phyloP scores from a whole-genome alignment of 1,140 invertebrate species.

The Rhagoletis pomonella region DNA sequence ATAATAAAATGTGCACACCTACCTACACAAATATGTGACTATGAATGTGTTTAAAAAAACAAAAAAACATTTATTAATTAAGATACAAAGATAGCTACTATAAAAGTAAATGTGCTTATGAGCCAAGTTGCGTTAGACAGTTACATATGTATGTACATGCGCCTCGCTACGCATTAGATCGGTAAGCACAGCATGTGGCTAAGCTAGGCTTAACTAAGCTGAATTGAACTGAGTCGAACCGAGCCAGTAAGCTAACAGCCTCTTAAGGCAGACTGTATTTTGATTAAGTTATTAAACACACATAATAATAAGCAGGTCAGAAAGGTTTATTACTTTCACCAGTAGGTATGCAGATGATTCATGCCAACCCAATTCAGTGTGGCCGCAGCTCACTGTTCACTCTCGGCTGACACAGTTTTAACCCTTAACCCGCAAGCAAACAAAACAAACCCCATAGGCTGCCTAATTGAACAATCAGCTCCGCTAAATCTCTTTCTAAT shows the following conservation, averaged over 20 bases:
- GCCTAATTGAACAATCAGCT: slow-evolving; percentile 34
- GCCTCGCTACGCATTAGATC: neutral
- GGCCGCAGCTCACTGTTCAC: neutral
- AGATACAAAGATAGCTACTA: slow-evolving; percentile 19
- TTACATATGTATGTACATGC: neutral
- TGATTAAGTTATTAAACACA: slow-evolving; percentile 44
- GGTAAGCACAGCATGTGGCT: slow-evolving; percentile 6
- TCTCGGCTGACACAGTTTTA: neutral
- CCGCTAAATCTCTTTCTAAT: neutral
- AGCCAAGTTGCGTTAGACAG: neutral
- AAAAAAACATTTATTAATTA: slow-evolving; percentile 21
- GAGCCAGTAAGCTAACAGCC: too few relatives aligned
- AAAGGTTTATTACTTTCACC: neutral
- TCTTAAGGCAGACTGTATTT: neutral
- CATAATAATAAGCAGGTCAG: neutral
- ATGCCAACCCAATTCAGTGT: neutral
- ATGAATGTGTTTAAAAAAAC: neutral
- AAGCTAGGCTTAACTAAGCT: neutral
- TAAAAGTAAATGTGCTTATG: slow-evolving; percentile 11
- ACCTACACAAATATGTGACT: neutral
- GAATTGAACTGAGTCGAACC: neutral
- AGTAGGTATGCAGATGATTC: neutral
- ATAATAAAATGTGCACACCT: neutral
- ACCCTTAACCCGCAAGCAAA: neutral
- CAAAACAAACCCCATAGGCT: neutral